Base-by-base conservation (phyloP, 2,113 vertebrate genomes). In the Heterochromis multidens region DNA sequence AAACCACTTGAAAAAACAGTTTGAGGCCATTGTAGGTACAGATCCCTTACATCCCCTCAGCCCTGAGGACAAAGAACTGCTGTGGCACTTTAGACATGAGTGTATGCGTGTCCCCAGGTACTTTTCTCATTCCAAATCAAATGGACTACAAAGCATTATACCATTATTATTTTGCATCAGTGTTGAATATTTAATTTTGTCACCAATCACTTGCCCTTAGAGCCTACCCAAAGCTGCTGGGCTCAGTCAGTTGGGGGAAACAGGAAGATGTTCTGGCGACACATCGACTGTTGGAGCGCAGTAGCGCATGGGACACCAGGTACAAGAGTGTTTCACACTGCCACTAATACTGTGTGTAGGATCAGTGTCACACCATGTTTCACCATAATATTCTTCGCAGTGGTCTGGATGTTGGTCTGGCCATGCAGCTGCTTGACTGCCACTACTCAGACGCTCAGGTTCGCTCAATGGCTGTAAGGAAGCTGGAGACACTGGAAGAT, bases 81-180 rank as follows among this genome's bases (percentile, higher is more conserved):
- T 99, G 82, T 99, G 99, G 99, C 98, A 99, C 93, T 99, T 99
- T 80, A 96, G 97, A 85, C 97, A 98, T 0, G 98, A 98, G 94
- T 99, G 97, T 54, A 95, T 99, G 95, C 97, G 97, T 21, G 95
- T 98, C 90, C 98, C 98, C 17, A 94, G 95, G 95, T 95, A 59
- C 40, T 35, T 72, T 72, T 49, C 40, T 7, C 5, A 12, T 10
- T 58, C 6, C 1, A 16, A 49, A 49, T 2, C 16, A 58, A 46
- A 52, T 6, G 0, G 2, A 11, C 17, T 21, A 27, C 16, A 77
- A 12, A 23, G 10, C 27, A 14, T 70, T 31, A 4, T 1, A 11
- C 19, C 4, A 37, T 0, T 58, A 35, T 35, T 33, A 1, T 35
- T 23, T 57, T 52, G 19, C 2, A 10, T 27, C 5, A 11, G 19